Conservation (phyloP, 2,888 invertebrate species). For the Agrilus biguttatus region DNA sequence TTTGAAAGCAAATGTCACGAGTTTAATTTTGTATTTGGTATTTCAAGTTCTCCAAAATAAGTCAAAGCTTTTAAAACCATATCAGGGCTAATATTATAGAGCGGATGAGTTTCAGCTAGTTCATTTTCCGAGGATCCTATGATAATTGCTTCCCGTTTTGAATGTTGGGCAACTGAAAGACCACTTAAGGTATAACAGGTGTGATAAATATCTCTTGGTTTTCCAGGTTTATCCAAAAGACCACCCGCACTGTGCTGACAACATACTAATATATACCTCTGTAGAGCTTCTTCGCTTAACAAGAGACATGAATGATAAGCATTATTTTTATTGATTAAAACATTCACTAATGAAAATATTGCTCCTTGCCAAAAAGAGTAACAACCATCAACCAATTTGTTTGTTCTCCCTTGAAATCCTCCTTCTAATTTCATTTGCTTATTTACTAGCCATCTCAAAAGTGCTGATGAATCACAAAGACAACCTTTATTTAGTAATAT, state of each 20-base stretch:
- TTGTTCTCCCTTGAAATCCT: conserved; percentile 94
- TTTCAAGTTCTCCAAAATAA: conserved; percentile 27
- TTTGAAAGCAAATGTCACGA: no score
- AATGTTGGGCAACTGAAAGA: conserved; percentile 80
- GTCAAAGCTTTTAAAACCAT: conserved; percentile 36
- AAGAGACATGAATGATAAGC: conserved; percentile 43
- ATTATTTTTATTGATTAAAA: conserved; percentile 32
- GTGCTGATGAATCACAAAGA: conserved; percentile 57
- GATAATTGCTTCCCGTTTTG: conserved; percentile 21
- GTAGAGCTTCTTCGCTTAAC: conserved; percentile 76
- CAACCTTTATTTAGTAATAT: conserved; percentile 64
- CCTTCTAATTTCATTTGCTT: conserved; percentile 91
- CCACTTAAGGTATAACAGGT: conserved; percentile 95
- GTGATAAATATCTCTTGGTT: conserved; percentile 85
- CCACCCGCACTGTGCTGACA: conserved; percentile 84
- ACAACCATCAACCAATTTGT: conserved; percentile 96
- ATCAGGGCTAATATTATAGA: conserved; percentile 68
- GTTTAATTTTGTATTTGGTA: conserved; percentile 3
- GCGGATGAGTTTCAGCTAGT: conserved; percentile 60
- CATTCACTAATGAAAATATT: conserved; percentile 63
- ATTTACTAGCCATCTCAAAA: conserved; percentile 77
- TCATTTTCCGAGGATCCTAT: conserved; percentile 56
- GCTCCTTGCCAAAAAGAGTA: conserved; percentile 99
- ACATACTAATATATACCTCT: conserved; percentile 88
- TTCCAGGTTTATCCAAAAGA: conserved; percentile 90